Conservation (phyloP, 2,797 vertebrate genomes). For the Leptoclinus maculatus region DNA sequence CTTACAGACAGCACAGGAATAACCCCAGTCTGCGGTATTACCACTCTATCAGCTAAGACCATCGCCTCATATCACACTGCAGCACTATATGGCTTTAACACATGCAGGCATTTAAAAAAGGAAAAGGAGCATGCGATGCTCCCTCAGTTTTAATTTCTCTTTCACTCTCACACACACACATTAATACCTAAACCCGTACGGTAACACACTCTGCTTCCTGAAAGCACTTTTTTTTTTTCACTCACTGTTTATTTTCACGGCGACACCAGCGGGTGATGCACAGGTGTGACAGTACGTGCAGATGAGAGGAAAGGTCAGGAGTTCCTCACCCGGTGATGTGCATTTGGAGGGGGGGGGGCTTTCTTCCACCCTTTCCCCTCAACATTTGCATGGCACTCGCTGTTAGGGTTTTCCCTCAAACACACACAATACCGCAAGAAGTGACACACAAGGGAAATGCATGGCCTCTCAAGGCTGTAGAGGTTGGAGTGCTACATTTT, state of each 20-base stretch:
- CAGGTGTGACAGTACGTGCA: constrained; percentile 53
- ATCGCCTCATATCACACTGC: constrained; percentile 34
- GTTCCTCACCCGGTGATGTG: constrained; percentile 52
- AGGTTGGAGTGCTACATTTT: background rate
- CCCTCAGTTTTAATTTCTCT: constrained; percentile 33
- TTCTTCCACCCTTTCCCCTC: constrained; percentile 63
- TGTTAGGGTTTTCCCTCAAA: constrained; percentile 66
- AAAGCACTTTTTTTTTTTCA: constrained; percentile 35
- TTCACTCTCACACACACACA: background rate
- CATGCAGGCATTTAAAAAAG: constrained; percentile 25
- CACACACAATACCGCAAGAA: background rate
- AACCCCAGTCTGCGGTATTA: constrained; percentile 50
- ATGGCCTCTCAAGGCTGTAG: background rate
- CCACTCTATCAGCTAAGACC: constrained; percentile 36
- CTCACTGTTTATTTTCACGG: background rate
- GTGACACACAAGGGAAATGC: constrained; percentile 11
- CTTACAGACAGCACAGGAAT: constrained; percentile 62
- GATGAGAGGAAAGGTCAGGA: constrained; percentile 75
- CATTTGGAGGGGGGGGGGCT: constrained; percentile 59
- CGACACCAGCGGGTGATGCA: constrained; percentile 12
- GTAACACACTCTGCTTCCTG: constrained; percentile 25
- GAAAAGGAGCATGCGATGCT: background rate
- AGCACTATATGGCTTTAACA: background rate
- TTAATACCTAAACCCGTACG: background rate
- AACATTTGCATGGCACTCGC: constrained; percentile 62